Evolutionary conservation across 53 echinoderm and acorn worm species (phyloP).

Genomic region (Echinarachnius parma): DNA sequence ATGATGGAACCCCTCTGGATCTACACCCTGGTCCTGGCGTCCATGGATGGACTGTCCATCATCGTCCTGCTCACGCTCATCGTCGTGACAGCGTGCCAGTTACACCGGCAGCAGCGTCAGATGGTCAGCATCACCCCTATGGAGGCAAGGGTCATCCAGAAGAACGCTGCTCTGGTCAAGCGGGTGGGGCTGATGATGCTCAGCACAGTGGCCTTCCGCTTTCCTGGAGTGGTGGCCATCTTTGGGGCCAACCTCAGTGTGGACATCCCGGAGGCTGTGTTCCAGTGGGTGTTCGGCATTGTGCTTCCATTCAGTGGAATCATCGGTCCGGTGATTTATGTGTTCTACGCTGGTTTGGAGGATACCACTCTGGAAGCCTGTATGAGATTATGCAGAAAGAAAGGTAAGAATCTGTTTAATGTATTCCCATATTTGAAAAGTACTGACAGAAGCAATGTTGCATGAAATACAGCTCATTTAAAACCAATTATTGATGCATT

Average conservation of each 20-base stretch:
- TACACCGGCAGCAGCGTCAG: constrained; percentile 67
- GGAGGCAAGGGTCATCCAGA: constrained; percentile 81
- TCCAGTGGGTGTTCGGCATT: constrained; percentile 92
- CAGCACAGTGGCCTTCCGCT: constrained; percentile 63
- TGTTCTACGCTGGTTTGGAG: constrained; percentile 62
- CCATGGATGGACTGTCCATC: constrained; percentile 61
- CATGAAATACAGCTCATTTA: no score
- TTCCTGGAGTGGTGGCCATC: constrained; percentile 68
- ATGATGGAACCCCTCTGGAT: constrained; percentile 56
- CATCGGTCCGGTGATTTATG: constrained; percentile 66
- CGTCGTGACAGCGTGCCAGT: constrained; percentile 66
- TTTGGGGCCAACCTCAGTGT: constrained; percentile 62
- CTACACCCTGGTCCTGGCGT: constrained; percentile 63
- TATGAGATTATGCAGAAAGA: constrained; percentile 40
- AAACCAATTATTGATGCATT: no score
- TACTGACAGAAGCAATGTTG: no score
- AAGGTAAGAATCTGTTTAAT: constrained; percentile 56
- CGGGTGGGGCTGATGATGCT: constrained; percentile 73
- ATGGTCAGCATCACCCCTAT: constrained; percentile 71
- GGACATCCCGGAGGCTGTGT: constrained; percentile 46
- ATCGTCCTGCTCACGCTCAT: constrained; percentile 60
- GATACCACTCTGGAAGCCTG: constrained; percentile 62
- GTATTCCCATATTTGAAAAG: no score
- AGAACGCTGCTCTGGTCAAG: constrained; percentile 77
- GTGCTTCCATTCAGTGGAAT: constrained; percentile 74